Evolutionary conservation across 2,797 vertebrate species (phyloP), one percentile per base, ranked within the genome.

Genomic region (Remorina albescens): DNA sequence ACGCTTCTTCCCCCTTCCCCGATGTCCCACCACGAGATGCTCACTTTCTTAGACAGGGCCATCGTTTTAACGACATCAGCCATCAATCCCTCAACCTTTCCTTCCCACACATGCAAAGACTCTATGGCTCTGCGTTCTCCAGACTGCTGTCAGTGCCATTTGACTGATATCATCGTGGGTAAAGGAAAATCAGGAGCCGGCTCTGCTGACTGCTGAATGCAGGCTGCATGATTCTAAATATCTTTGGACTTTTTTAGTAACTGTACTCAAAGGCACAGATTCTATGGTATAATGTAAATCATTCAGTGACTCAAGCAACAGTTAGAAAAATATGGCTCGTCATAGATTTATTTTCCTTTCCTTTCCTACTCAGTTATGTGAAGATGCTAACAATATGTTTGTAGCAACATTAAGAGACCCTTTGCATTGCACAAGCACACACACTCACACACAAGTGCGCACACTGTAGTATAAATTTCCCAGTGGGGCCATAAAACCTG

Each of bases 21-120:
- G 30, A 56, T 9, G 13, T 55, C 71, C 64, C 68, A 60, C 12
- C 46, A 30, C n/a, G 4, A 56, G 78, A 75, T 23, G 44, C 55
- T 81, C 77, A 76, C 61, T 86, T 81, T 77, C 72, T 67, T 7
- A 74, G 91, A 88, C 86, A 68, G 83, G 85, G 86, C 81, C 83
- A 90, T 86, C 54, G 46, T 86, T 91, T 89, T 88, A 91, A 91
- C 91, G 75, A 86, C 67, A 88, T 86, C 77, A 67, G 61, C 86
- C 46, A 70, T 82, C 76, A 83, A 77, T 86, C 76, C 57, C 74
- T 61, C 2, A 66, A 53, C 46, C 44, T 1, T 0, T 51, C 71
- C 68, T 55, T 47, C 61, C n/a, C 64, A 49, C 46, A 46, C 62
- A 65, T 34, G 28, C 30, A 62, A 51, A 83, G 71, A 46, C 61